Evolutionary conservation across 2,113 vertebrate genomes (phyloP), one percentile per base, ranked within the genome.

Genomic region (Vicugna pacos): DNA sequence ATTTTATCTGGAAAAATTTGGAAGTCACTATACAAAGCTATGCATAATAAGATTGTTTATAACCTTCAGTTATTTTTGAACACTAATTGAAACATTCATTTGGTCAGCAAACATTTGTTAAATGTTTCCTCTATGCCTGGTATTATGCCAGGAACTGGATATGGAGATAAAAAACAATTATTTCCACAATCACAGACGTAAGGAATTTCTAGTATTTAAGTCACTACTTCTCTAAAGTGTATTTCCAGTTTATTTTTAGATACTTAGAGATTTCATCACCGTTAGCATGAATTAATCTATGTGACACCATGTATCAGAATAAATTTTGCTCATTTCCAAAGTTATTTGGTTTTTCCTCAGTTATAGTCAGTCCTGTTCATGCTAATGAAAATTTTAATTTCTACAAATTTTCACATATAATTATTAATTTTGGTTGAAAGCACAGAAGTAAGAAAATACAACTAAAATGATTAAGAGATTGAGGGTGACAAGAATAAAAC

Each of bases 351-450:
- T 67, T 79, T 80, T 90, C n/a, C 86, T 81, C 12, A 85, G 50
- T 52, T 60, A 38, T 48, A n/a, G 22, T 30, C 62, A 17, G 30
- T 24, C 28, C 60, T 69, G 7, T 22, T 3, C 16, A 60, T 2
- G 6, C 30, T 38, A 81, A 75, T 75, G 4, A 75, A 65, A 75
- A 22, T 54, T 81, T 88, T 48, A 46, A 80, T 58, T 79, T 94
- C 13, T 67, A 8, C 54, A 60, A 62, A 73, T 81, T 92, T 67
- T 75, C 8, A 89, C 5, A 35, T 48, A 54, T 52, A 54, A 77
- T 48, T 72, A 70, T 15, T 38, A 32, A 62, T 84, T 96, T 89
- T n/a, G 26, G 2, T 75, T 94, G 65, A 85, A 79, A 92, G 73
- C 13, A 50, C 28, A 65, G 24, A 20, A n/a, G 22, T 82, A 42